Evolutionary conservation across 2,888 invertebrate genomes (phyloP).

Genomic region (Biston betularia): DNA sequence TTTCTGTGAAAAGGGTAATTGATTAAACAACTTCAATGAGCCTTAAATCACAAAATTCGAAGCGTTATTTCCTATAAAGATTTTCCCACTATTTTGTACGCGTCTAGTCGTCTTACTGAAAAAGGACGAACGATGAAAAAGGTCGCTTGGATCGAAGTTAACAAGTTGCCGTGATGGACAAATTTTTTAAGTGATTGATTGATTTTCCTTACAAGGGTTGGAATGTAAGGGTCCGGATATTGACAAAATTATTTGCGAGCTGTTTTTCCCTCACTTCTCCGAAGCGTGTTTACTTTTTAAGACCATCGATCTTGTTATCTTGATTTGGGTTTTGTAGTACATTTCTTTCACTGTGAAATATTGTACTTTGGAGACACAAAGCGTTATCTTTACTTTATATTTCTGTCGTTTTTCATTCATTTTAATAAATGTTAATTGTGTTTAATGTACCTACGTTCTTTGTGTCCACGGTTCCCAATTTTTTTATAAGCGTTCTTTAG

Average conservation of each 20-base stretch:
- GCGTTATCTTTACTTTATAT: not conserved
- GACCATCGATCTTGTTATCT: constrained; percentile 27
- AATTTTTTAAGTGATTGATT: constrained; percentile 50
- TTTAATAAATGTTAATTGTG: too few species aligned
- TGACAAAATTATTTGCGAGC: constrained; percentile 35
- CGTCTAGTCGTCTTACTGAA: not conserved
- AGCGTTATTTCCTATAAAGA: not conserved
- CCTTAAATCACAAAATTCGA: not conserved
- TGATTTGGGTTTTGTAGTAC: constrained; percentile 21
- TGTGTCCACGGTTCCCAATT: not conserved
- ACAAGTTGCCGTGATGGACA: constrained; percentile 47
- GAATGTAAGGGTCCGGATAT: constrained; percentile 31
- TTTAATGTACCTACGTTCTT: too few species aligned
- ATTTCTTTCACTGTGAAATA: constrained; percentile 10
- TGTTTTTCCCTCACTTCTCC: constrained; percentile 22
- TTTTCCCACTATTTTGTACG: constrained; percentile 9
- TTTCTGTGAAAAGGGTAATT: too few species aligned
- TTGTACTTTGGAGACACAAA: constrained; percentile 11
- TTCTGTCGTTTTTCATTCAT: not conserved
- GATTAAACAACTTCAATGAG: not conserved
- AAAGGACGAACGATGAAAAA: constrained; percentile 43
- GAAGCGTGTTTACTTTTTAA: constrained; percentile 29
- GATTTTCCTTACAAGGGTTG: constrained; percentile 41
- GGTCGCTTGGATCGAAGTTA: constrained; percentile 47
- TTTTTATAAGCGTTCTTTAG: too few species aligned